Evolutionary conservation across 2,113 vertebrate species (phyloP), one percentile per base, ranked within the genome.

Genomic region (Pithys albifrons): DNA sequence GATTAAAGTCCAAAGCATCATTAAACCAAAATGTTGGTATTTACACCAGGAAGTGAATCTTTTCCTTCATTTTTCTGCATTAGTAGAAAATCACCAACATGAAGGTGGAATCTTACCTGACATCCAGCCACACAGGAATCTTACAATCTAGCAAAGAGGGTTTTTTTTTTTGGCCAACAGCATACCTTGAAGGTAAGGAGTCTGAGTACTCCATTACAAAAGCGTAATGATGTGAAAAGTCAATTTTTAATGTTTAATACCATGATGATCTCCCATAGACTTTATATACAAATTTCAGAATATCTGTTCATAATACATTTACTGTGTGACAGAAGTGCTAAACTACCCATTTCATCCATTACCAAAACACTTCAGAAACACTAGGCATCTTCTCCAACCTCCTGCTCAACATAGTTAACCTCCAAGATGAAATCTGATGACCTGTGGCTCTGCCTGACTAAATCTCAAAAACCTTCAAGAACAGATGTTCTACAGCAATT

Each of bases 81-180:
- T 51, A 61, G 46, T 6, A 49, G 9, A 72, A 16, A 23, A 89
- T 45, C 27, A 65, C 29, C 23, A 83, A 69, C 3, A 16, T 20
- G 12, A 76, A 76, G 0, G 0, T 0, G 0, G 31, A 90, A 72
- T 49, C 31, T 76, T 54, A 48, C 6, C 19, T 70, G 41, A 82
- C n/a, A 49, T 33, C 23, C 64, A 58, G 48, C 27, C 45, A 66
- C 4, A 7, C 9, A 83, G 22, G 22, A 73, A 79, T 28, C 16
- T 83, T 37, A 70, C 28, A 57, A 6, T 11, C 13, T 23, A 64
- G 28, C 19, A 84, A 29, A 48, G 4, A 71, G 37, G 37, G 18
- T 29, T 78, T 64, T 61, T 66, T 3, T 1, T 55, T 46, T 52
- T 29, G 48, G 45, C 24, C 19, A 88, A 43, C 0, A 77, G 65